Evolutionary conservation across 2,797 vertebrate genomes (phyloP), one percentile per base, ranked within the genome.

Genomic region (Astyanax mexicanus): DNA sequence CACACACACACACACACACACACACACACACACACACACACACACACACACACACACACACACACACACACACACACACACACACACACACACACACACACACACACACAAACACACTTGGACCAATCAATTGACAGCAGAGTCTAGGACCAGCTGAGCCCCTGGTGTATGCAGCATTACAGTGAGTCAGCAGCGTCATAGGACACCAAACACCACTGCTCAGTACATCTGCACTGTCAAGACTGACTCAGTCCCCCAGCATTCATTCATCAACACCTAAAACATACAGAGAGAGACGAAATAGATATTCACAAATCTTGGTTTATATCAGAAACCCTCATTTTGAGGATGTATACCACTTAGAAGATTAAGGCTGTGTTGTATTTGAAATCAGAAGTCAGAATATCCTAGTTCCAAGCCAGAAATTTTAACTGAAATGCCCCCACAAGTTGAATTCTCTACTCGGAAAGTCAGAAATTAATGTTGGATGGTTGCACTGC

Each of bases 151-250:
- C 71, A 64, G 65, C 78, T 61, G 67, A 78, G 49, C 38, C 55
- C 57, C 38, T 21, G 55, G 35, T 64, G 40, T 65, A 58, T 44
- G 70, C 72, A 44, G 70, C 40, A 42, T 45, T 74, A 52, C 6
- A 38, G 52, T n/a, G 9, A 44, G 64, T 80, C 81, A 72, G 75
- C 75, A 78, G 21, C 40, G 51, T 68, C 27, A 62, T n/a, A 80
- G 71, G 74, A 65, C 47, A 75, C 64, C 62, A 9, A 44, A 77
- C 81, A 79, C 62, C 66, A 7, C 75, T 47, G 67, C 70, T 69
- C 75, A n/a, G n/a, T n/a, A n/a, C 57, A 64, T 68, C 49, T 71
- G 58, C 38, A 47, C 57, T 21, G 47, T 83, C 57, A 78, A 66
- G 69, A 74, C 54, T 66, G 75, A 69, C 4, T 78, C 52, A 61